Evolutionary conservation across 2,113 vertebrate species (phyloP).

Genomic region (Himantopus leucocephalus): DNA sequence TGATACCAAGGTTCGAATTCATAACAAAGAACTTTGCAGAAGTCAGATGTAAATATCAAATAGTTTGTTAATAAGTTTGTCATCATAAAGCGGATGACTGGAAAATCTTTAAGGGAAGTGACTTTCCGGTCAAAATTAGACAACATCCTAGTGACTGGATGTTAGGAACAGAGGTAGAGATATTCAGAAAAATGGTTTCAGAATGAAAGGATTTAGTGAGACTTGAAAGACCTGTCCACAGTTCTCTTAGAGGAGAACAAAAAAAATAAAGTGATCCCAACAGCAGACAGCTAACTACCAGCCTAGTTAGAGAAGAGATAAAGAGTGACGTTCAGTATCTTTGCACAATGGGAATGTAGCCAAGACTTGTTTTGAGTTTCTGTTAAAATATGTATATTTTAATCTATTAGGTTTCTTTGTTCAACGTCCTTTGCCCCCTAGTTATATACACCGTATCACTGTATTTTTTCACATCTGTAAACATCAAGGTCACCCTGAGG

Average conservation of each 20-base stretch:
- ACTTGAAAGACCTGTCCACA: not conserved
- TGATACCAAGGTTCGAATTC: not conserved
- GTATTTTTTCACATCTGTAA: slow-evolving; percentile 4
- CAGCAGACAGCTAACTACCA: not conserved
- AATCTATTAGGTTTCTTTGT: not conserved
- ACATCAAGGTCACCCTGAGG: slow-evolving; percentile 11
- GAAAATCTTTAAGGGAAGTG: not conserved
- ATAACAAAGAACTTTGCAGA: not conserved
- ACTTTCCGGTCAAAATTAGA: not conserved
- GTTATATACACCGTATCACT: not conserved
- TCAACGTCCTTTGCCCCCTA: not conserved
- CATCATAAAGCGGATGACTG: not conserved
- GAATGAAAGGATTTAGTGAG: not conserved
- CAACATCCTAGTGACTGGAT: not conserved
- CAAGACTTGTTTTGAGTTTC: not conserved
- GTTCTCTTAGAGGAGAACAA: not conserved
- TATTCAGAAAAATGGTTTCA: not conserved
- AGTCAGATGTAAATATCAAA: not conserved
- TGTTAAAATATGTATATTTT: not conserved
- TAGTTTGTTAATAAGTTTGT: not conserved
- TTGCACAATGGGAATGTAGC: not conserved
- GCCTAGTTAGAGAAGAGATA: not conserved
- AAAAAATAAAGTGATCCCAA: not conserved
- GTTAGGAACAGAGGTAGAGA: not conserved
- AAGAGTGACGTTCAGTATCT: not conserved